A percentile compares a stretch with the other conserved stretches of the same genome.
Evolutionary conservation across 2,888 invertebrate genomes (phyloP).

Genomic region (Beris morrisii): DNA sequence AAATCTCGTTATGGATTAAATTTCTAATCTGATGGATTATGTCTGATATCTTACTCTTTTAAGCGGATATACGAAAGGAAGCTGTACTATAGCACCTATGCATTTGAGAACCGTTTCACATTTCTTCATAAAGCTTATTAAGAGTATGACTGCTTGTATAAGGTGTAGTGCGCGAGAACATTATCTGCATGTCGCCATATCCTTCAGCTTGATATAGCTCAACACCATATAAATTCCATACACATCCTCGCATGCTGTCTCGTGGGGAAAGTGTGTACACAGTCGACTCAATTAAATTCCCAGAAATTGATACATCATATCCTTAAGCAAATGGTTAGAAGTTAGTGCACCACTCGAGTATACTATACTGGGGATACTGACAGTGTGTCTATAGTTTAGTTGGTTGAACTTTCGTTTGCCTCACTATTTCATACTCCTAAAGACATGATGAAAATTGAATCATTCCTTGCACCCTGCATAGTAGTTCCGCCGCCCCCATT

Average conservation of each 20-base stretch:
- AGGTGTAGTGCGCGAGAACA: slow-evolving; percentile 1
- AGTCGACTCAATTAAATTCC: slow-evolving; percentile 37
- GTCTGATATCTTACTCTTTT: too few species aligned
- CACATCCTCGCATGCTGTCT: slow-evolving; percentile 1
- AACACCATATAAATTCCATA: neutral
- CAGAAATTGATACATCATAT: slow-evolving; percentile 36
- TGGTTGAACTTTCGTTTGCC: neutral
- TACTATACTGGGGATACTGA: neutral
- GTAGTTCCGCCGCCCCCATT: neutral
- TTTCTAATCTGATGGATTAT: too few species aligned
- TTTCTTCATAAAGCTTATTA: too few species aligned
- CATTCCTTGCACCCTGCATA: neutral
- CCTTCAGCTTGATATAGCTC: neutral
- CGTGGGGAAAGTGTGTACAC: slow-evolving; percentile 2
- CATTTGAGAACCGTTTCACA: too few species aligned
- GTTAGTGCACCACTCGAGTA: neutral
- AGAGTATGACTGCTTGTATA: too few species aligned
- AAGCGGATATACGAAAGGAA: too few species aligned
- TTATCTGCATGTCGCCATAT: slow-evolving; percentile 32
- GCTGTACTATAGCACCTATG: too few species aligned
- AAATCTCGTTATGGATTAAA: too few species aligned
- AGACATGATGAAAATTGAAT: neutral
- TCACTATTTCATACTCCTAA: neutral
- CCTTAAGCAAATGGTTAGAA: slow-evolving; percentile 23
- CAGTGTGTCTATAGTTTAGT: neutral